phyloP scores from a whole-genome alignment of 2,113 vertebrate species.

The Phyllopteryx taeniolatus region DNA sequence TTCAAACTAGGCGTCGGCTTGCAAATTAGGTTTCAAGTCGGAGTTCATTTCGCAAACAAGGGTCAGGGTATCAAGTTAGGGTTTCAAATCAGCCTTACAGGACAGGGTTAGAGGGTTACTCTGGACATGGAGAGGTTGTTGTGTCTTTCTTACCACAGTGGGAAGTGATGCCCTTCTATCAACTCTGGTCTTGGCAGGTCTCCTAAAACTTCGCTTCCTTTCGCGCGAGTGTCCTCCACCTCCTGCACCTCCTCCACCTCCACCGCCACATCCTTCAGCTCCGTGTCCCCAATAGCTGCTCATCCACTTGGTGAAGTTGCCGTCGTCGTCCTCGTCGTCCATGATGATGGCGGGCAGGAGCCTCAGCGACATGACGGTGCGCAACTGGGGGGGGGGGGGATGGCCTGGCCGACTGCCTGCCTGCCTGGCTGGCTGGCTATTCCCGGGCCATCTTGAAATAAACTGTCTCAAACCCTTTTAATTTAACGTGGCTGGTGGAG shows the following conservation, averaged over 20 bases:
- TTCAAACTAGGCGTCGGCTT: too few species aligned
- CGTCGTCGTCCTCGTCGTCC: conserved; percentile 90
- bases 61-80: not conserved
- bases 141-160: conserved; percentile 79
- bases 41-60: too few species aligned
- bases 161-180: conserved; percentile 86
- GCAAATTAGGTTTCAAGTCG: too few species aligned
- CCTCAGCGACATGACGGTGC: conserved; percentile 66
- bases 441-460: conserved; percentile 54
- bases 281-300: conserved; percentile 95
- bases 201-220: conserved; percentile 72
- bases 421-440: conserved; percentile 22
- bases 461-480: conserved; percentile 65
- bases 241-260: conserved; percentile 33
- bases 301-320: conserved; percentile 97
- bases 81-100: too few species aligned
- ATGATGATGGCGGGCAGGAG: conserved; percentile 72
- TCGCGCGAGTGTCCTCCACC: conserved; percentile 67
- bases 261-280: conserved; percentile 33
- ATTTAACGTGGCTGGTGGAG: conserved; percentile 58
- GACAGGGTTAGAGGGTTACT: too few species aligned
- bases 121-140: not conserved
- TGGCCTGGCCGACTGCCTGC: not conserved
- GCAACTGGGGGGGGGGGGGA: not conserved
- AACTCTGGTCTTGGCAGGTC: conserved; percentile 33